Percentiles rank a stretch among this genome's conserved stretches.
Evolutionary conservation across 2,888 invertebrate species (phyloP).

Genomic region (Micropterix aruncella): DNA sequence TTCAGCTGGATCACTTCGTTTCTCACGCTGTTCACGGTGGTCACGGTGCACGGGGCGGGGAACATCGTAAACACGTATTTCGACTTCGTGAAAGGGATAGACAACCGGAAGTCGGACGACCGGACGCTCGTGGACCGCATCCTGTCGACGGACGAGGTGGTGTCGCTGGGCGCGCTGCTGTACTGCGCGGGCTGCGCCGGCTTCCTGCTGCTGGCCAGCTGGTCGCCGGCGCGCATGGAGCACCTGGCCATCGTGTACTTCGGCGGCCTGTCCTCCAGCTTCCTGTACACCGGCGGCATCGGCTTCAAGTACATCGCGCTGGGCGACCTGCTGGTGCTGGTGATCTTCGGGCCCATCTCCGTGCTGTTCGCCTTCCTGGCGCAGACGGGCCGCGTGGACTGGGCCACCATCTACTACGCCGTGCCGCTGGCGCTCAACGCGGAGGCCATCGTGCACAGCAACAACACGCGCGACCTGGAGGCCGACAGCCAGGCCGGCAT

Average conservation of each 20-base stretch:
- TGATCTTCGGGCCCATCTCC: slow-evolving; percentile 88
- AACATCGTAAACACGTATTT: slow-evolving; percentile 95
- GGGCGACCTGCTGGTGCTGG: slow-evolving; percentile 82
- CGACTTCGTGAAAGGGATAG: slow-evolving; percentile 89
- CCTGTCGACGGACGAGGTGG: slow-evolving; percentile 57
- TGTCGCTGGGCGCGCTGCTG: slow-evolving; percentile 75
- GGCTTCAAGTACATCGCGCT: slow-evolving; percentile 92
- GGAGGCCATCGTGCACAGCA: slow-evolving; percentile 90
- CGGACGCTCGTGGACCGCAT: slow-evolving; percentile 90
- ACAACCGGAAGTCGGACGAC: slow-evolving; percentile 86
- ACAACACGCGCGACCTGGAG: slow-evolving; percentile 86
- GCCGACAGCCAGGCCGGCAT: slow-evolving; percentile 81
- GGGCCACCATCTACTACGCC: slow-evolving; percentile 85
- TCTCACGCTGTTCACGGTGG: slow-evolving; percentile 71
- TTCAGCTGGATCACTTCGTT: slow-evolving; percentile 71
- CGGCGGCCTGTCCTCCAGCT: slow-evolving; percentile 88
- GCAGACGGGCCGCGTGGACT: slow-evolving; percentile 83
- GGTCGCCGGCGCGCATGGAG: slow-evolving; percentile 89
- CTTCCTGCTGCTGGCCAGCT: slow-evolving; percentile 57
- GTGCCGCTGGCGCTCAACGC: slow-evolving; percentile 88
- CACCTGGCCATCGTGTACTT: slow-evolving; percentile 90
- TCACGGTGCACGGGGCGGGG: slow-evolving; percentile 90
- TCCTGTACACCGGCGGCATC: slow-evolving; percentile 93
- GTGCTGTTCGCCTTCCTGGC: slow-evolving; percentile 88
- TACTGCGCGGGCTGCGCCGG: slow-evolving; percentile 79